Conservation (phyloP, 2,113 vertebrate species). For the Acanthochromis polyacanthus region DNA sequence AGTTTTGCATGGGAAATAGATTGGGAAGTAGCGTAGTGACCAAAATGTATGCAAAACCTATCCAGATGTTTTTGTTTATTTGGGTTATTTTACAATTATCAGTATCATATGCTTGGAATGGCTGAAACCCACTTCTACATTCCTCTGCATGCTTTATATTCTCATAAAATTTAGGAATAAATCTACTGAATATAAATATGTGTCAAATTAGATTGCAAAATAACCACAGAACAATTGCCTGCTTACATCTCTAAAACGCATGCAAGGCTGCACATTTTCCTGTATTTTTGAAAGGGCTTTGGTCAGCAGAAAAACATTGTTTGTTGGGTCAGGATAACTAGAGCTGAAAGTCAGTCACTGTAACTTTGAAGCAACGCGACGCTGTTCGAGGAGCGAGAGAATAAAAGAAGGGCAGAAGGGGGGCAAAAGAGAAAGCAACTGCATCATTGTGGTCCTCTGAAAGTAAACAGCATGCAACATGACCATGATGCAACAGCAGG, state of each 20-base stretch:
- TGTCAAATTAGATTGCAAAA: not conserved
- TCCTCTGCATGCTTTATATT: too few relatives aligned
- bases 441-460: conserved; percentile 54
- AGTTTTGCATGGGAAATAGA: too few relatives aligned
- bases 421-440: conserved; percentile 25
- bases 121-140: too few relatives aligned
- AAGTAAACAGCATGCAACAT: conserved; percentile 60
- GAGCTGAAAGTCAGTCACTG: conserved; percentile 24
- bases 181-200: not conserved
- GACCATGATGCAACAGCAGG: conserved; percentile 68
- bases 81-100: too few relatives aligned
- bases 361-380: conserved; percentile 3
- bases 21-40: too few relatives aligned
- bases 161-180: too few relatives aligned
- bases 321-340: not conserved
- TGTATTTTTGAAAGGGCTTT: not conserved
- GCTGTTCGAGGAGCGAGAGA: conserved; percentile 1
- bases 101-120: too few relatives aligned
- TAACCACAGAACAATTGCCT: not conserved
- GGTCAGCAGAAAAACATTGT: not conserved
- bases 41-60: too few relatives aligned
- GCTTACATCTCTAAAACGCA: not conserved
- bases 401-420: conserved; percentile 7
- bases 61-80: too few relatives aligned
- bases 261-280: not conserved